Evolutionary conservation across 2,888 invertebrate species (phyloP), one percentile per base, ranked within the genome.

Genomic region (Clepsis dumicolana): DNA sequence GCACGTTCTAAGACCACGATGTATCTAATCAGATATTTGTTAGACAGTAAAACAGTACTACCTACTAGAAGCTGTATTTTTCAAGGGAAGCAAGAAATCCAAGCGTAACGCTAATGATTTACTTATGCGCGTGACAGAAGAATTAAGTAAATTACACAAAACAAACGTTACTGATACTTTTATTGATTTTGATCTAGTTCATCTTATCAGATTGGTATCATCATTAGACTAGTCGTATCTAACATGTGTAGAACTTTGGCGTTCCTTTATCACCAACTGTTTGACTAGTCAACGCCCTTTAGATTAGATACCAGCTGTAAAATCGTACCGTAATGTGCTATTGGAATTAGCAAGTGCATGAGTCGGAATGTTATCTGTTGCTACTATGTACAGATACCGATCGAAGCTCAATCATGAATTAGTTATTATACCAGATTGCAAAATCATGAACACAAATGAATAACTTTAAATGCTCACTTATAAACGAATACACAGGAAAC

Each of bases 261-360:
- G 32, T 35, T 7, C n/a, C 29, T 56, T 56, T 56, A 56, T 56
- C 56, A 7, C 76, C 80, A 81, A 80, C 81, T 79, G 77, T 79
- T 76, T 64, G 65, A 71, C 72, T 73, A 76, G 73, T 74, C 72
- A 75, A 78, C 78, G 76, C 75, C 73, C 70, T 71, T 54, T 50
- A 78, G 83, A 85, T 85, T 75, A 84, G 80, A 81, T 44, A 21
- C 21, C 70, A 44, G 35, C 25, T 50, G 50, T 52, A 44, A 68
- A 59, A 29, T 48, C 14, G 14, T 4, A 48, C 21, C 7, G 14
- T 61, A 48, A 63, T 25, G 41, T 25, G 21, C 21, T 12, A 48
- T 48, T 48, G 18, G 21, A 21, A 48, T 44, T 44, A 16, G 16
- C 16, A 21, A 48, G 12, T 48, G 21, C 48, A 48, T 21, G 10